These are phyloP conservation scores for Lanius ludovicianus DNA, from an alignment of 2,113 vertebrate genomes.

Conservation along the genomic window DNA sequence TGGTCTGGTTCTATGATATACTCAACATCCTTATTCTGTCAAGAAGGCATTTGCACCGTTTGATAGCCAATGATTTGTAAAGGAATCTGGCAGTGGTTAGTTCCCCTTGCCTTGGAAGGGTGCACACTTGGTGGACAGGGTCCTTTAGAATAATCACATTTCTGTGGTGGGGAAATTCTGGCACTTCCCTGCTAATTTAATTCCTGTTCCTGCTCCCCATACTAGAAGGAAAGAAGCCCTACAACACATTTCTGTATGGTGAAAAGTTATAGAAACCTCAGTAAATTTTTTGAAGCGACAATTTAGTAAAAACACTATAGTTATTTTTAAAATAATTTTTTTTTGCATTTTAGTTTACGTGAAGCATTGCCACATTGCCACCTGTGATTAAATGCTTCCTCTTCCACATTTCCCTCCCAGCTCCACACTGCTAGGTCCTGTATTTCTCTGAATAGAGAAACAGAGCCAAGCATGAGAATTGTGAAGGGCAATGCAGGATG, in stretches of 20 bases:
- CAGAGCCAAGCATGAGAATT: background rate
- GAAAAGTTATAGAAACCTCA: background rate
- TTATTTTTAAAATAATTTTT: background rate
- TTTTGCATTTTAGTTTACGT: background rate
- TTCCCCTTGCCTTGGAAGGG: background rate
- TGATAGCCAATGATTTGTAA: background rate
- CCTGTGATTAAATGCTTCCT: background rate
- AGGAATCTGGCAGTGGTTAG: background rate
- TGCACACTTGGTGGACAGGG: background rate
- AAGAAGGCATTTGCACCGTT: background rate
- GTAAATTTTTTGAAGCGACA: background rate
- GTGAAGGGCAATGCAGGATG: background rate
- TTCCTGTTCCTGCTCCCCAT: background rate
- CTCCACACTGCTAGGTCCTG: fast-evolving
- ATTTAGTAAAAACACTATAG: background rate
- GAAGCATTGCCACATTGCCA: fast-evolving
- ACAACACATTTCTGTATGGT: background rate
- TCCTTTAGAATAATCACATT: background rate
- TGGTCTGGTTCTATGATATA: background rate
- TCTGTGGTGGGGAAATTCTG: background rate
- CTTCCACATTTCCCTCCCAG: background rate
- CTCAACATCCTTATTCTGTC: background rate
- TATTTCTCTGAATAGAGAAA: background rate
- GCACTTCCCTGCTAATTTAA: background rate
- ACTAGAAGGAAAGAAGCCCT: background rate